Percentiles rank a stretch among this genome's conserved stretches.
Evolutionary conservation across 2,888 invertebrate species (phyloP).

Genomic region (Allophyes oxyacanthae): DNA sequence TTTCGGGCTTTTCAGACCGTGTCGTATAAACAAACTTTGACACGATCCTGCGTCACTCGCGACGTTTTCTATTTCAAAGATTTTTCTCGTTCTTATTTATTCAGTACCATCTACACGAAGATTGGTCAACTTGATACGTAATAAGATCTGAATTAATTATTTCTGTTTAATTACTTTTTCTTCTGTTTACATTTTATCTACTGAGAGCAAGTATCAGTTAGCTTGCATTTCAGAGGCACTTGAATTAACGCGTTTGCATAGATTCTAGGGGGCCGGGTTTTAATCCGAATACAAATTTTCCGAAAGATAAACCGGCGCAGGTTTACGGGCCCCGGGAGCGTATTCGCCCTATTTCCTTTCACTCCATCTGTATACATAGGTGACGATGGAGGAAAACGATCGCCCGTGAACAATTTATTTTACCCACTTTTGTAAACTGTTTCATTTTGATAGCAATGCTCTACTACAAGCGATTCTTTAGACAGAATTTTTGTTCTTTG

Average conservation of each 20-base stretch:
- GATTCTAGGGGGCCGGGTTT: conserved; percentile 64
- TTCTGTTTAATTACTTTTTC: conserved; percentile 41
- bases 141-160: conserved; percentile 27
- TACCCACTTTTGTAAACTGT: conserved; percentile 42
- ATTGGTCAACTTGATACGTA: conserved; percentile 17
- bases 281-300: conserved; percentile 79
- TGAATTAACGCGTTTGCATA: conserved; percentile 69
- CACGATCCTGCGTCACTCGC: conserved; percentile 45
- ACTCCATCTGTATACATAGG: conserved; percentile 47
- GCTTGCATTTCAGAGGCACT: conserved; percentile 59
- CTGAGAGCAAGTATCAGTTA: conserved; percentile 41
- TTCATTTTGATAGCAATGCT: conserved; percentile 17
- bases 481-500: too few species aligned
- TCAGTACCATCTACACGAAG: not conserved
- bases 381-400: conserved; percentile 44
- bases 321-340: conserved; percentile 69
- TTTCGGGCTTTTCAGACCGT: conserved; percentile 79
- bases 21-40: conserved; percentile 74
- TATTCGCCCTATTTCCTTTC: conserved; percentile 53
- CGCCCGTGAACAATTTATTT: conserved; percentile 49
- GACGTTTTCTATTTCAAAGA: conserved; percentile 36
- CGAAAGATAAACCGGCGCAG: conserved; percentile 75
- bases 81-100: conserved; percentile 5
- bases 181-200: conserved; percentile 44
- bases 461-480: conserved; percentile 1